Evolutionary conservation across 2,888 invertebrate genomes (phyloP).

Genomic region (Caprella mutica): DNA sequence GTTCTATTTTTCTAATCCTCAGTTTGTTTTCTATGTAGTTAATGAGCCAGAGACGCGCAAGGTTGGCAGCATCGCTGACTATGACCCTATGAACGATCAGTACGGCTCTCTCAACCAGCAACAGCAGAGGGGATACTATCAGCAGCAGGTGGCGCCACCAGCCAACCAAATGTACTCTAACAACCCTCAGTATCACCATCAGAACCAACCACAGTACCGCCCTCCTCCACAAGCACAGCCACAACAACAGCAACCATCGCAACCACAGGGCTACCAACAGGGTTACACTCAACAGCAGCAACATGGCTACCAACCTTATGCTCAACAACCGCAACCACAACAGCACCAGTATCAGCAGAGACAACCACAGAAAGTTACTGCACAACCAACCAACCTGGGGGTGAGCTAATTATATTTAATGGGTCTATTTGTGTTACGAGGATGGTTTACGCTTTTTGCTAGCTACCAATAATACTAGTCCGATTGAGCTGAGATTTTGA

Average conservation of each 20-base stretch:
- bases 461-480: too few species aligned
- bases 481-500: too few species aligned
- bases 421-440: too few species aligned
- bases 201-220: constrained; percentile 27
- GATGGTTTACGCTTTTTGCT: too few species aligned
- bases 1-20: too few species aligned
- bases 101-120: constrained; percentile 55
- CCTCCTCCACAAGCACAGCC: not conserved
- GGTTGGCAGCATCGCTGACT: constrained; percentile 84
- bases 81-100: constrained; percentile 85
- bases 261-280: constrained; percentile 21
- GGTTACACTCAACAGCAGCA: not conserved
- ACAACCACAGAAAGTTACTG: not conserved
- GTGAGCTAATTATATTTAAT: too few species aligned
- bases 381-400: constrained; percentile 5
- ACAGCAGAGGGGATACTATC: too few species aligned
- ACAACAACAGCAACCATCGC: constrained; percentile 19
- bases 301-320: constrained; percentile 8
- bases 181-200: constrained; percentile 40
- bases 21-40: too few species aligned
- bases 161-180: too few species aligned
- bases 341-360: constrained; percentile 26
- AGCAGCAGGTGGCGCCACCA: constrained; percentile 35
- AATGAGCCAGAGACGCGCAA: constrained; percentile 50
- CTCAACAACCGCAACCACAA: constrained; percentile 22